Evolutionary conservation across 2,888 invertebrate genomes (phyloP), one percentile per base, ranked within the genome.

Genomic region (Eupeodes latifasciatus): DNA sequence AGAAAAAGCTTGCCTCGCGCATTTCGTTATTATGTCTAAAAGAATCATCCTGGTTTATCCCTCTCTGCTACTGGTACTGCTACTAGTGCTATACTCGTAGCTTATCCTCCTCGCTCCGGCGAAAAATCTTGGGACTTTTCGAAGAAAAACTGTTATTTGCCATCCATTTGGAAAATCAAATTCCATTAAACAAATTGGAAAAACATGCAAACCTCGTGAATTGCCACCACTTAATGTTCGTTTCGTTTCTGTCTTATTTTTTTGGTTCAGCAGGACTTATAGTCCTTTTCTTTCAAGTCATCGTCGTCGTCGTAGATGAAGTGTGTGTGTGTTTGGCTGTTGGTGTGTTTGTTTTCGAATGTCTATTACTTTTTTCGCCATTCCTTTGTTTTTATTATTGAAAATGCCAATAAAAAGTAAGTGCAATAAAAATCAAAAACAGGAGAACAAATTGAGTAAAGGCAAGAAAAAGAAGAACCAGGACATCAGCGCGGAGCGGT

Each of bases 181-280:
- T 90, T 91, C 91, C 91, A 91, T 91, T 91, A 91, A 91, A 91
- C 90, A 91, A 91, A 91, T 91, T 91, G 91, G 90, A 91, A 91
- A 91, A 91, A 90, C 91, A 91, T 91, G 90, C 90, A 90, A 90
- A 90, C 89, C 86, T 91, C 90, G 91, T 90, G 90, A 90, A 91
- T 88, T 88, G 88, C 88, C 88, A 85, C 88, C 88, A 85, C 88
- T 88, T 85, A 88, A 88, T 88, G 85, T 74, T 84, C 61, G 14
- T 53, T 53, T 14, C 7, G 16, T 47, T 27, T 44, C 19, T 62
- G 80, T 82, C 12, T 59, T 59, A 14, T 2, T 27, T 14, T 49
- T 14, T 72, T 75, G 81, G 36, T 40, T 49, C 71, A 66, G 85
- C 88, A 84, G 81, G 85, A 88, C 81, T 81, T 75, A 53, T 55